These are phyloP conservation scores for Leptinotarsa juncta DNA, from an alignment of 2,888 invertebrate genomes.

Conservation along the genomic window DNA sequence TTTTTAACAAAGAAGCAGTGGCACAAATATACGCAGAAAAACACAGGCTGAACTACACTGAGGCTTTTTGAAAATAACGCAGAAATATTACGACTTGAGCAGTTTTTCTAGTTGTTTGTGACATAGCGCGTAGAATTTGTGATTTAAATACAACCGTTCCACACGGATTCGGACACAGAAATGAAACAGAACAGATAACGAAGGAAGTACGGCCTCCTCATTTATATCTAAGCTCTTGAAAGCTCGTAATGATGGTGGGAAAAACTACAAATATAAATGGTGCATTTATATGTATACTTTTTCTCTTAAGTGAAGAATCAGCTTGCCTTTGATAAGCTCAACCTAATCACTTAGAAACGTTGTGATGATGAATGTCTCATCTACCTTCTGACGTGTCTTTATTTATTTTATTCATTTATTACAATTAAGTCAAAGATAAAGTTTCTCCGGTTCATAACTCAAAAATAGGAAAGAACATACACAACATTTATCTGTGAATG, in stretches of 20 bases:
- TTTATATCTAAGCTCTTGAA: conserved; percentile 35
- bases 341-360: no score
- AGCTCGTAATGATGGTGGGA: conserved; percentile 44
- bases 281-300: no score
- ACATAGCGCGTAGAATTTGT: background rate
- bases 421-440: no score
- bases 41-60: background rate
- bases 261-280: conserved; percentile 2
- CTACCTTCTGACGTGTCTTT: no score
- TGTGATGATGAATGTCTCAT: no score
- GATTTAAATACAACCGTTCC: background rate
- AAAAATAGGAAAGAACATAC: no score
- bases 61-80: background rate
- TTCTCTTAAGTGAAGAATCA: no score
- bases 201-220: conserved; percentile 40
- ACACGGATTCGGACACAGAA: conserved; percentile 3
- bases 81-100: background rate
- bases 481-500: no score
- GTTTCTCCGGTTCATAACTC: no score
- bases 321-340: no score
- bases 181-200: conserved; percentile 23
- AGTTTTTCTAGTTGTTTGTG: background rate
- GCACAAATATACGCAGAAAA: background rate
- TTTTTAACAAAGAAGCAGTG: background rate
- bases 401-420: no score